Evolutionary conservation across 2,888 invertebrate species (phyloP).

Genomic region (Lampropteryx suffumata): DNA sequence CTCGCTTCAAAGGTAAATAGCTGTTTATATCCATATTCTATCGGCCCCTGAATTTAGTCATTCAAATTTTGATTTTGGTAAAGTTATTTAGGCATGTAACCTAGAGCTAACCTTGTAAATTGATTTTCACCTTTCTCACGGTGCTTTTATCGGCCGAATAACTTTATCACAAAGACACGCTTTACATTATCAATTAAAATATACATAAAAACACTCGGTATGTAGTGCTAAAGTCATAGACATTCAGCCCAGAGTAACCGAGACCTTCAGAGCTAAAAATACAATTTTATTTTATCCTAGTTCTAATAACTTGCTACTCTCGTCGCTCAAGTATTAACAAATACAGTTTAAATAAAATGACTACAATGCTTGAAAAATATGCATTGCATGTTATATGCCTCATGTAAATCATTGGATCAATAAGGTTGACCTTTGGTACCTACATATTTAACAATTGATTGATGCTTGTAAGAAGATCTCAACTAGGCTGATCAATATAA

Average conservation of each 20-base stretch:
- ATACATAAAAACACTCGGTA: slow-evolving; percentile 25
- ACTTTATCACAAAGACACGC: slow-evolving; percentile 3
- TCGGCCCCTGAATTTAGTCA: background rate
- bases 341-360: too few species aligned
- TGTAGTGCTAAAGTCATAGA: slow-evolving; percentile 55
- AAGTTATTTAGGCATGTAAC: slow-evolving; percentile 21
- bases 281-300: slow-evolving; percentile 45
- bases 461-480: background rate
- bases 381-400: background rate
- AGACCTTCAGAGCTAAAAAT: slow-evolving; percentile 78
- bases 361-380: too few species aligned
- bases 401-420: slow-evolving; percentile 1
- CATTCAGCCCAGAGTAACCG: slow-evolving; percentile 54
- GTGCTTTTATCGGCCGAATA: slow-evolving; percentile 8
- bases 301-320: slow-evolving; percentile 40
- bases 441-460: background rate
- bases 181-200: slow-evolving; percentile 23
- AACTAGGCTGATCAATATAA: background rate
- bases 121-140: slow-evolving; percentile 30
- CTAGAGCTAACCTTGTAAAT: slow-evolving; percentile 50
- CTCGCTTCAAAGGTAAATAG: slow-evolving; percentile 80
- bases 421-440: slow-evolving; percentile 21
- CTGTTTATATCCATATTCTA: background rate
- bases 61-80: slow-evolving; percentile 15
- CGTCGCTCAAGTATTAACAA: background rate